Conservation (phyloP, 1,140 invertebrate genomes). For the Radopholus similis region DNA sequence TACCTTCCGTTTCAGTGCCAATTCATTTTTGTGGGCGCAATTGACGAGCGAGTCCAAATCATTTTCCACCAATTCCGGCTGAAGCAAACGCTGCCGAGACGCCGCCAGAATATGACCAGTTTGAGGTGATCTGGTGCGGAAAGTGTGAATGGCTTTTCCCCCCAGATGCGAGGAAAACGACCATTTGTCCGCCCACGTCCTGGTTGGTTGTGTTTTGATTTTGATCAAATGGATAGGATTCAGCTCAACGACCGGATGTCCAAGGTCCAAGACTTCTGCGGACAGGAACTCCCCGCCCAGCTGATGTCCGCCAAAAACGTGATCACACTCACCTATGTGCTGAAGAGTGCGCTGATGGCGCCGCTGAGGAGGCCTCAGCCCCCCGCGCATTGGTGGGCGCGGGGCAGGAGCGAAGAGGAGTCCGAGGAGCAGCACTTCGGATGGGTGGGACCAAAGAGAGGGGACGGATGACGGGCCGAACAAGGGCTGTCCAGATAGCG, state of each 20-base stretch:
- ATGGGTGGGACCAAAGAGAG: constrained; percentile 1
- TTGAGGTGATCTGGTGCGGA: not conserved
- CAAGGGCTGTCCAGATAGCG: constrained; percentile 31
- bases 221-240: not conserved
- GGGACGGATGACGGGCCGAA: not conserved
- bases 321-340: constrained; percentile 53
- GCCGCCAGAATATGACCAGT: constrained; percentile 1
- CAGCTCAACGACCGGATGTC: constrained; percentile 45
- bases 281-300: constrained; percentile 46
- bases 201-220: constrained; percentile 36
- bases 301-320: constrained; percentile 56
- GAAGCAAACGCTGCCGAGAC: not conserved
- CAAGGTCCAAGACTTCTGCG: constrained; percentile 57
- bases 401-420: not conserved
- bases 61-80: constrained; percentile 42
- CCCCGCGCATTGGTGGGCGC: not conserved
- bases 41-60: constrained; percentile 46
- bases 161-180: constrained; percentile 56
- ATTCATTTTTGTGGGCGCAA: constrained; percentile 50
- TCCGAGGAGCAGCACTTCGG: constrained; percentile 31
- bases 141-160: not conserved
- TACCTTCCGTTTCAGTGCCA: constrained; percentile 35
- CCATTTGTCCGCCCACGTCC: constrained; percentile 54
- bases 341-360: constrained; percentile 28
- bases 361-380: not conserved